These are phyloP conservation scores for Sarcoramphus papa DNA, from an alignment of 2,797 vertebrate species.

Conservation along the genomic window DNA sequence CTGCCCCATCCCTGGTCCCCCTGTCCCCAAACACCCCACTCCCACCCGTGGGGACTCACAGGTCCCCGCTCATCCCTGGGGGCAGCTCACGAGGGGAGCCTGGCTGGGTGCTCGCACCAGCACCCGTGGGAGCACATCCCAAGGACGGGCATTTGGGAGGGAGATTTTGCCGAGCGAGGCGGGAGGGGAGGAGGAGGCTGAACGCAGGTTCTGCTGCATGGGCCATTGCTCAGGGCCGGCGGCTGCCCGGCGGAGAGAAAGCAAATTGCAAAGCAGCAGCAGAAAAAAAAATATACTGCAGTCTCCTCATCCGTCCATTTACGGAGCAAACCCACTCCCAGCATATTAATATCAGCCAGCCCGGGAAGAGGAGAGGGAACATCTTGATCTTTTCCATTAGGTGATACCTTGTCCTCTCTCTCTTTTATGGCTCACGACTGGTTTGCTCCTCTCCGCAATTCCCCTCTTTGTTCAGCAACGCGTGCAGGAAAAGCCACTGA, in stretches of 20 bases:
- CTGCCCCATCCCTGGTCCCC: not conserved
- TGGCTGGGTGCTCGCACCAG: not conserved
- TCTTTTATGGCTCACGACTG: not conserved
- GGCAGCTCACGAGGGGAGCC: not conserved
- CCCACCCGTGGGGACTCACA: rapidly evolving
- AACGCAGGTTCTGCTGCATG: not conserved
- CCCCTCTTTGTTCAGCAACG: not conserved
- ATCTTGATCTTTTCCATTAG: not conserved
- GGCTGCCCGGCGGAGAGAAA: not conserved
- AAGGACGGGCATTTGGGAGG: not conserved
- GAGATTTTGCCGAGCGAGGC: rapidly evolving
- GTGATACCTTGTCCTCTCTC: not conserved
- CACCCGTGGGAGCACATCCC: not conserved
- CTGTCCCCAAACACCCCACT: not conserved
- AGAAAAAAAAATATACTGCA: not conserved
- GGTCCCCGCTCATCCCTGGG: not conserved
- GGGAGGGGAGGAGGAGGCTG: not conserved
- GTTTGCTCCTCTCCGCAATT: not conserved
- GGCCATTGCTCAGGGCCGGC: not conserved
- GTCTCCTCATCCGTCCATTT: not conserved
- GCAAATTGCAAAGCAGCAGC: not conserved
- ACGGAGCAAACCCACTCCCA: not conserved
- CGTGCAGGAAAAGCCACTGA: not conserved
- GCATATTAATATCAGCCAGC: not conserved
- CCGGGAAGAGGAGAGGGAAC: not conserved